Conservation (phyloP, 64 coral and sea anemone species). For the Trachythela sp. region DNA sequence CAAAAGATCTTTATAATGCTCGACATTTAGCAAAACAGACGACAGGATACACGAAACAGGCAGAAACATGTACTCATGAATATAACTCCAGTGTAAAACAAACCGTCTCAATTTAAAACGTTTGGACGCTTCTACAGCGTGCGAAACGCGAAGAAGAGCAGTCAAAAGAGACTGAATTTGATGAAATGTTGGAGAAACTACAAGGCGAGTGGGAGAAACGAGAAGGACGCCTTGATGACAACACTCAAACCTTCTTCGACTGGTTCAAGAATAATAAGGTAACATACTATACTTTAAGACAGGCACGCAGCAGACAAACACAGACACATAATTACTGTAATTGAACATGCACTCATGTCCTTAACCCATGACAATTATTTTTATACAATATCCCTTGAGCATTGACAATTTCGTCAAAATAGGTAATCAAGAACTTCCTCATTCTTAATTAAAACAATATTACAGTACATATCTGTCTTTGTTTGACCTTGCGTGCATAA, state of each 20-base stretch:
- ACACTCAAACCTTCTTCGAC: background rate
- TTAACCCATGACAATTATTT: too few species aligned
- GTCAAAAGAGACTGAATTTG: background rate
- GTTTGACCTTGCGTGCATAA: too few species aligned
- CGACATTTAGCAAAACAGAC: background rate
- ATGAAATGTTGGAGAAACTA: background rate
- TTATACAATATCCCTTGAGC: too few species aligned
- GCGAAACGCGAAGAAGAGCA: slow-evolving; percentile 15
- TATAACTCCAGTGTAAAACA: background rate
- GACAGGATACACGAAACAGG: background rate
- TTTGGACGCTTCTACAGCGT: slow-evolving; percentile 1
- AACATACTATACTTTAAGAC: background rate
- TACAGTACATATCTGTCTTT: too few species aligned
- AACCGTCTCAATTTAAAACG: background rate
- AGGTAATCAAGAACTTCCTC: too few species aligned
- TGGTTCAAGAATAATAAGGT: background rate
- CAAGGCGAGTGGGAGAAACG: background rate
- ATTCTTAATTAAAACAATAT: too few species aligned
- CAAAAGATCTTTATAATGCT: background rate
- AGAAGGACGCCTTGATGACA: background rate
- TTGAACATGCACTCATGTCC: too few species aligned
- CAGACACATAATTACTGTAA: too few species aligned
- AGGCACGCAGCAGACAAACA: too few species aligned
- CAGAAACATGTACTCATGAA: background rate
- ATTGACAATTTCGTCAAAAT: too few species aligned